Evolutionary conservation across 2,797 vertebrate species (phyloP).

Genomic region (Odontamblyopus rebecca): DNA sequence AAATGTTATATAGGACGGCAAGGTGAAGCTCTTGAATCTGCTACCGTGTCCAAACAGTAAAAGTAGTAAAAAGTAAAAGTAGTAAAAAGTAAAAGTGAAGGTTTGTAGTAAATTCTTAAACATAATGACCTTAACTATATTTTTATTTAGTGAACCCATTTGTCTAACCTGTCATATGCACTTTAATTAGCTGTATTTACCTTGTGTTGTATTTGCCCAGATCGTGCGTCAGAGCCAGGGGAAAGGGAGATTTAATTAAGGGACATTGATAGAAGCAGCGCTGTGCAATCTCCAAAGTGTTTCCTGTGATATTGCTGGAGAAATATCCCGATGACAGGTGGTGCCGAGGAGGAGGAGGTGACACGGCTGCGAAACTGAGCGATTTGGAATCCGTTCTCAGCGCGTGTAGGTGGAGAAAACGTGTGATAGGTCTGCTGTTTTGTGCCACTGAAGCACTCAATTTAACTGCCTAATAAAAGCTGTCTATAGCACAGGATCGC

Average conservation of each 20-base stretch:
- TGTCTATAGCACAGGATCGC: slow-evolving; percentile 26
- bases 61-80: too few species aligned
- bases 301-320: slow-evolving; percentile 73
- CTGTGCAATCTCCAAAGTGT: slow-evolving; percentile 68
- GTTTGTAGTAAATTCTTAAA: too few species aligned
- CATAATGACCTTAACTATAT: too few species aligned
- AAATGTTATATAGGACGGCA: too few species aligned
- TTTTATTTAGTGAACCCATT: too few species aligned
- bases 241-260: slow-evolving; percentile 82
- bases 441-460: slow-evolving; percentile 41
- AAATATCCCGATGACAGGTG: slow-evolving; percentile 76
- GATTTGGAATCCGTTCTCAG: slow-evolving; percentile 69
- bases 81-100: too few species aligned
- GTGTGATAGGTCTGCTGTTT: slow-evolving; percentile 64
- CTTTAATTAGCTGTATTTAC: slow-evolving; percentile 80
- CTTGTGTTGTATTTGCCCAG: slow-evolving; percentile 75
- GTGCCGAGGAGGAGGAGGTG: slow-evolving; percentile 71
- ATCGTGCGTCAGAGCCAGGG: slow-evolving; percentile 70
- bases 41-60: too few species aligned
- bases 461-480: slow-evolving; percentile 54
- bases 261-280: slow-evolving; percentile 80
- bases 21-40: too few species aligned
- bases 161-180: slow-evolving; percentile 2
- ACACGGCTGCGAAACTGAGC: slow-evolving; percentile 67
- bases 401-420: slow-evolving; percentile 66